A percentile compares a stretch with the other conserved stretches of the same genome.
These are phyloP conservation scores for Calliopum simillimum DNA, from an alignment of 2,888 invertebrate genomes.

Conservation along the genomic window DNA sequence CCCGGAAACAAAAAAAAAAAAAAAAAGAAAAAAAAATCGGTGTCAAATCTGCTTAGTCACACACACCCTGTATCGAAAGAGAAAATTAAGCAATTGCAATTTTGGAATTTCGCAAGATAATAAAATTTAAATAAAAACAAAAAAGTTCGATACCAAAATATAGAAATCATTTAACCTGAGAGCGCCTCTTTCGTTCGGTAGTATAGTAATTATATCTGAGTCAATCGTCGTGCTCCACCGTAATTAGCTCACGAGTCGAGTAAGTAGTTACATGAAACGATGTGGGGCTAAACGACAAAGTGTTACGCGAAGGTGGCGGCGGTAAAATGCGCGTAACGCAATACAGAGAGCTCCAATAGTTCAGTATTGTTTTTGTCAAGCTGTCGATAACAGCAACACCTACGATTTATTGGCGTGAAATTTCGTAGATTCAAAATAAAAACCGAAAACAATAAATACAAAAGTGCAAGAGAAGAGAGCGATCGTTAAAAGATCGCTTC, in stretches of 20 bases:
- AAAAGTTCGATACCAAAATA: background rate
- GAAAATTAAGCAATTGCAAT: background rate
- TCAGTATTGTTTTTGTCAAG: slow-evolving; percentile 17
- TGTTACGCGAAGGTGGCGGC: background rate
- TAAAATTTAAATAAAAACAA: background rate
- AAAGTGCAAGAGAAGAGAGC: background rate
- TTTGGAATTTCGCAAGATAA: background rate
- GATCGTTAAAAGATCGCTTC: background rate
- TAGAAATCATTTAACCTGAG: background rate
- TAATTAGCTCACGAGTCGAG: slow-evolving; percentile 4
- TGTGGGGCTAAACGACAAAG: background rate
- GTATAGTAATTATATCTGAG: background rate
- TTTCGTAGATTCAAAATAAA: background rate
- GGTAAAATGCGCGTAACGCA: background rate
- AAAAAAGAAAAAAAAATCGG: no score
- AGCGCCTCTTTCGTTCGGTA: background rate
- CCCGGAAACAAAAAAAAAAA: no score
- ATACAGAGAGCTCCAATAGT: background rate
- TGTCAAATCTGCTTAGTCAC: background rate
- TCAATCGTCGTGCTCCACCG: background rate
- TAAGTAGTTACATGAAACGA: background rate
- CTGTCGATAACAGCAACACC: background rate
- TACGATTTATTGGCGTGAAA: background rate
- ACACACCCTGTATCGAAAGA: background rate
- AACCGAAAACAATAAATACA: background rate